Percentiles rank a stretch among this genome's conserved stretches.
phyloP scores from a whole-genome alignment of 1,140 invertebrate genomes.

The Cyphomyrmex costatus region DNA sequence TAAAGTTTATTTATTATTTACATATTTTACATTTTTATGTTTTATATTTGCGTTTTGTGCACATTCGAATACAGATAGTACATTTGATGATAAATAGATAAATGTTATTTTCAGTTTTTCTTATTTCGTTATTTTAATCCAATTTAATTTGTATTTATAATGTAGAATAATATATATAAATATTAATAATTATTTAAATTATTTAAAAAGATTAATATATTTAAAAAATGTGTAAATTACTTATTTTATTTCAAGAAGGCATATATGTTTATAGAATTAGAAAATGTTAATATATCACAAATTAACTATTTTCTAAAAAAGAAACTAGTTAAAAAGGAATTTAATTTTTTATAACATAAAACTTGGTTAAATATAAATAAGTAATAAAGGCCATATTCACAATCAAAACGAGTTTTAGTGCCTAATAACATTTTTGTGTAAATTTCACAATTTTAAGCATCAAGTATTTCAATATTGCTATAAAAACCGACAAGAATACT shows the following conservation, averaged over 20 bases:
- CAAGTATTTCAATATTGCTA: not conserved
- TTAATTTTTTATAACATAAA: not conserved
- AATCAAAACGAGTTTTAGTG: too few relatives aligned
- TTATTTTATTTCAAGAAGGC: not conserved
- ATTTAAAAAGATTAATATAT: too few relatives aligned
- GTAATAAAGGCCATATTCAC: too few relatives aligned
- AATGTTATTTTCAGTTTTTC: not conserved
- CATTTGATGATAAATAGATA: not conserved
- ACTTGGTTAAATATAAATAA: not conserved
- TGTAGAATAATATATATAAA: constrained; percentile 5
- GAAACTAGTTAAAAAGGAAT: not conserved
- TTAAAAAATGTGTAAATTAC: too few relatives aligned
- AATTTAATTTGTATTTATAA: not conserved
- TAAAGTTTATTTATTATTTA: constrained; percentile 27
- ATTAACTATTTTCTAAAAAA: not conserved
- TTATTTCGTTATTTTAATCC: not conserved
- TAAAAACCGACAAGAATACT: not conserved
- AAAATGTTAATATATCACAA: not conserved
- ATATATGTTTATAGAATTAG: not conserved
- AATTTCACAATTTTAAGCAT: too few relatives aligned
- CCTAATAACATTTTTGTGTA: too few relatives aligned
- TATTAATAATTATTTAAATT: not conserved
- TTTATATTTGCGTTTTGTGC: not conserved
- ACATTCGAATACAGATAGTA: not conserved
- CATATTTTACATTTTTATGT: not conserved